Evolutionary conservation across 2,113 vertebrate species (phyloP), one percentile per base, ranked within the genome.

Genomic region (Anguilla japonica): DNA sequence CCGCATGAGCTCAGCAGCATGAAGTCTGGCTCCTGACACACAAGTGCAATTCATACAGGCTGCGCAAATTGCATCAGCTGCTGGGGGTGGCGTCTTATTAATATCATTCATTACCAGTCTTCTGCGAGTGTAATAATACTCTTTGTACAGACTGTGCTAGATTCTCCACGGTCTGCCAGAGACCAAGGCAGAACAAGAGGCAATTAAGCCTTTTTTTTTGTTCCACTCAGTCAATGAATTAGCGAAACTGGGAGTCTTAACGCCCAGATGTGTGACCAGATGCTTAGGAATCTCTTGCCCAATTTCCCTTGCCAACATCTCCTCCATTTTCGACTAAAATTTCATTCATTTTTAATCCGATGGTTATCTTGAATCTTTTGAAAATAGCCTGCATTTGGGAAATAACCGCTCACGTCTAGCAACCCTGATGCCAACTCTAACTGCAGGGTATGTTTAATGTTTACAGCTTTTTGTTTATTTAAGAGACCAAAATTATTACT

Each of bases 1-100:
- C 71, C 11, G 71, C 3, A 9, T 75, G n/a, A 75, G 34, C 71
- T 75, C 71, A n/a, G n/a, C 71, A 75, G 71, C 71, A 75, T 75
- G 71, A 34, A n/a, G 34, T 40, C 20, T 81, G 40, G 40, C 80
- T 41, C 41, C 8, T 6, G 41, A 46, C 80, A 81, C 40, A 41
- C 41, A 18, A 41, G 8, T 15, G 80, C 34, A 81, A 81, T 81
- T 81, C 22, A 81, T 41, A 26, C 80, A 41, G 40, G 41, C 80
- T 81, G 80, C 46, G 80, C 80, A 81, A 81, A 81, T 81, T 41
- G 41, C 20, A 81, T 81, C 20, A 81, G 40, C 40, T 75, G n/a
- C 71, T n/a, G 71, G n/a, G 71, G 71, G 71, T n/a, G 71, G 26
- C 16, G 71, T 13, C 71, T 75, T 75, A 75, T 75, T 75, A 75